Conservation (phyloP, 1,140 invertebrate genomes). For the Limonius californicus region DNA sequence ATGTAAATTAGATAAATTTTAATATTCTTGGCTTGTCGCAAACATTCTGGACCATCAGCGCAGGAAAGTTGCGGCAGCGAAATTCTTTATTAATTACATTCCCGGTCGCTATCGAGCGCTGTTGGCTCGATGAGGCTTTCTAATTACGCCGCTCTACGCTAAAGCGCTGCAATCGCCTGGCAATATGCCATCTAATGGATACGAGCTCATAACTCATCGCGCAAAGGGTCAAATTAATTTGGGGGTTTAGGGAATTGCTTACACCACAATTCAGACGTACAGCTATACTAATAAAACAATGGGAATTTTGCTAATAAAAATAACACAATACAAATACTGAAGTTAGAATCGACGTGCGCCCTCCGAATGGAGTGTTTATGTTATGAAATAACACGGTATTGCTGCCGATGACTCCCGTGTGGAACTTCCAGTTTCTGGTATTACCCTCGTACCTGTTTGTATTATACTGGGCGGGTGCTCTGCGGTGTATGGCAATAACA, state of each 20-base stretch:
- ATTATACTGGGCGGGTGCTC: not conserved
- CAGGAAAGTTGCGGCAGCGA: conserved; percentile 25
- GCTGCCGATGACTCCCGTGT: conserved; percentile 2
- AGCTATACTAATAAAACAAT: conserved; percentile 15
- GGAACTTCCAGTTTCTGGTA: not conserved
- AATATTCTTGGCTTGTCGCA: conserved; percentile 24
- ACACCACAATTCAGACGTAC: conserved; percentile 31
- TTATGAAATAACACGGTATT: conserved; percentile 1
- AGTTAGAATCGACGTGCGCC: not conserved
- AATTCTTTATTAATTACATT: conserved; percentile 44
- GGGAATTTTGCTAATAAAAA: conserved; percentile 13
- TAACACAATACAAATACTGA: conserved; percentile 13
- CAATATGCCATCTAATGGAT: conserved; percentile 44
- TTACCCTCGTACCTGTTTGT: conserved; percentile 2
- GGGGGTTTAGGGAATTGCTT: conserved; percentile 31
- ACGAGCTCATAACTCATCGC: conserved; percentile 39
- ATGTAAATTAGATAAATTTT: conserved; percentile 28
- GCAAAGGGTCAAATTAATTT: conserved; percentile 43
- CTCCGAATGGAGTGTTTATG: not conserved
- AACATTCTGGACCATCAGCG: conserved; percentile 16
- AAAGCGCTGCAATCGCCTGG: conserved; percentile 40
- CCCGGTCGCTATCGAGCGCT: conserved; percentile 26
- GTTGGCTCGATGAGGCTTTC: conserved; percentile 31
- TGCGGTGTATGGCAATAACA: not conserved
- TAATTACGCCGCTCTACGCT: conserved; percentile 37